Conservation (phyloP, 2,797 vertebrate species). For the Amazonetta brasiliensis region DNA sequence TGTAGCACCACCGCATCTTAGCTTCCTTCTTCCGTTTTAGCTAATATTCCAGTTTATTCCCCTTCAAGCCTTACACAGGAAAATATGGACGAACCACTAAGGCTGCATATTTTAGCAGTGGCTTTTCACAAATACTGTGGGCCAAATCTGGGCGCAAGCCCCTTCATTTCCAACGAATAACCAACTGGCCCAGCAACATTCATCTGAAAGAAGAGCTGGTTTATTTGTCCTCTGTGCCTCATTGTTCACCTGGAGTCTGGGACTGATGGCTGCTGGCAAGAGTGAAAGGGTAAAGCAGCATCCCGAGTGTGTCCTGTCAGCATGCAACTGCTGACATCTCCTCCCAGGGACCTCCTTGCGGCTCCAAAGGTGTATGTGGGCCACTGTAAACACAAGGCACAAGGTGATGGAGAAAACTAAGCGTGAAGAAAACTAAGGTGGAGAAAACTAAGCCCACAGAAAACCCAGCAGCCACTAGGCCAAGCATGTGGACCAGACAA, state of each 20-base stretch:
- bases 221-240: background rate
- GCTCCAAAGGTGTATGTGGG: background rate
- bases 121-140: background rate
- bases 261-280: background rate
- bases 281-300: background rate
- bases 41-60: background rate
- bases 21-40: background rate
- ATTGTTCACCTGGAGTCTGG: background rate
- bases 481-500: background rate
- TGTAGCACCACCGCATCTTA: background rate
- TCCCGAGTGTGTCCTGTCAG: background rate
- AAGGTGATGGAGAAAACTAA: background rate
- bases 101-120: background rate
- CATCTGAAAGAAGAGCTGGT: background rate
- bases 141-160: background rate
- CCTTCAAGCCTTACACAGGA: background rate
- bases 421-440: background rate
- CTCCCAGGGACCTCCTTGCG: background rate
- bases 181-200: background rate
- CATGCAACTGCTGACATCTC: background rate
- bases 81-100: background rate
- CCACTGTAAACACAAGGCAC: background rate
- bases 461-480: background rate
- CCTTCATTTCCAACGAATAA: background rate
- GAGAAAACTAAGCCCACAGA: no score